These are phyloP conservation scores for Fringilla coelebs DNA, from an alignment of 2,797 vertebrate species.

Conservation along the genomic window DNA sequence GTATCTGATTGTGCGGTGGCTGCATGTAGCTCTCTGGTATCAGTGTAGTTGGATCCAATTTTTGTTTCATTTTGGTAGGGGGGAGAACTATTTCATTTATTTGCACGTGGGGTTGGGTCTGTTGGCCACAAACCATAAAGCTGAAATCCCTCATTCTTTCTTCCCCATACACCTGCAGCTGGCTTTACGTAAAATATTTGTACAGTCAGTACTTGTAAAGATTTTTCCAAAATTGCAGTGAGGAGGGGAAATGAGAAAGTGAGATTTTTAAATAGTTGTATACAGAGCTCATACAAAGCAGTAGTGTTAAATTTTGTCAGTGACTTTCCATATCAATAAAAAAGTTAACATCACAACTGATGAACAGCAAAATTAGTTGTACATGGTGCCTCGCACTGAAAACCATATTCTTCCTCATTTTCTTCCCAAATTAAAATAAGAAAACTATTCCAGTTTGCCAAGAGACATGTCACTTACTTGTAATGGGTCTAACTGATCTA, in stretches of 20 bases:
- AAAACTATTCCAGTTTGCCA: background rate
- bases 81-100: background rate
- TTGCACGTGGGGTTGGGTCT: background rate
- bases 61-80: background rate
- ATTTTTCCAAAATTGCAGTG: background rate
- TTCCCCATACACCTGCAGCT: background rate
- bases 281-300: background rate
- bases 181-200: background rate
- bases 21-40: background rate
- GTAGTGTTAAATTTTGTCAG: background rate
- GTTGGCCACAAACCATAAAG: background rate
- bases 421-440: background rate
- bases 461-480: background rate
- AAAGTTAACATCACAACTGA: background rate
- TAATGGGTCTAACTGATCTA: background rate
- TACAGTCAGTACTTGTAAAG: background rate
- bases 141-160: background rate
- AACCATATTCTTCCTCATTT: accelerated
- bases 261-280: background rate
- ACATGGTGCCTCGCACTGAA: background rate
- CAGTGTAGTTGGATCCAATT: background rate
- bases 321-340: background rate
- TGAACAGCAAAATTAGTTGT: background rate
- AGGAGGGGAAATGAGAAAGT: background rate
- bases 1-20: background rate